These are phyloP conservation scores for Tanypteryx hageni DNA, from an alignment of 2,888 invertebrate genomes.

Conservation along the genomic window DNA sequence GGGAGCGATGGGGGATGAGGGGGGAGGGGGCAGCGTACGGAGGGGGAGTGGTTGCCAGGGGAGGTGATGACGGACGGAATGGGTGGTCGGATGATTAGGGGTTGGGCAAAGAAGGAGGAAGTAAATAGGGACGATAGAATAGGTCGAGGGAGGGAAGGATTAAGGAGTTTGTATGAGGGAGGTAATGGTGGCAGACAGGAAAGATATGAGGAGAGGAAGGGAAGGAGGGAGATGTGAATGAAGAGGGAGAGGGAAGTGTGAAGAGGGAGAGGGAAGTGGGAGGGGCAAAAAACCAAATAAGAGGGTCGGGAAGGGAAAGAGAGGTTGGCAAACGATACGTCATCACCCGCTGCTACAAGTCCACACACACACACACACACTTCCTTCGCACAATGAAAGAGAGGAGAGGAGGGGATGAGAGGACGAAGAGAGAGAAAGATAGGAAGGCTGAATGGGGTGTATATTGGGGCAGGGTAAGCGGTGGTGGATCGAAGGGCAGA, in stretches of 20 bases:
- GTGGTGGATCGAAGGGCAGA: neutral
- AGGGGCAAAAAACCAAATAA: neutral
- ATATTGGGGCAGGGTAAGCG: neutral
- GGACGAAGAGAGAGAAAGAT: neutral
- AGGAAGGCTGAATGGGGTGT: neutral
- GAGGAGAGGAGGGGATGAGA: slow-evolving; percentile 3
- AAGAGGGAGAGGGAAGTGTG: neutral
- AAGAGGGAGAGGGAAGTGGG: neutral
- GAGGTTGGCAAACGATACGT: slow-evolving; percentile 24
- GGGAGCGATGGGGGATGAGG: neutral
- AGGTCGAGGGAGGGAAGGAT: neutral
- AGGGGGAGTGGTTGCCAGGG: neutral
- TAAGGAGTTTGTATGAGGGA: neutral
- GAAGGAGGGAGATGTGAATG: slow-evolving; percentile 11
- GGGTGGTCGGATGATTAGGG: slow-evolving; percentile 7
- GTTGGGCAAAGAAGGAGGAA: slow-evolving; percentile 27
- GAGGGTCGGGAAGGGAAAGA: neutral
- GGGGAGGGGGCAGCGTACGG: neutral
- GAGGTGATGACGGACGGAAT: neutral
- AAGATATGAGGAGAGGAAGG: neutral
- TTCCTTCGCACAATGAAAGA: neutral
- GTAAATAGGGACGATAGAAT: no score
- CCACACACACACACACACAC: slow-evolving; percentile 38
- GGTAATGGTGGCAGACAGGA: neutral
- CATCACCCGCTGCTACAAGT: slow-evolving; percentile 59